Base-by-base conservation (phyloP, 2,113 vertebrate genomes). In the Cynoglossus semilaevis region DNA sequence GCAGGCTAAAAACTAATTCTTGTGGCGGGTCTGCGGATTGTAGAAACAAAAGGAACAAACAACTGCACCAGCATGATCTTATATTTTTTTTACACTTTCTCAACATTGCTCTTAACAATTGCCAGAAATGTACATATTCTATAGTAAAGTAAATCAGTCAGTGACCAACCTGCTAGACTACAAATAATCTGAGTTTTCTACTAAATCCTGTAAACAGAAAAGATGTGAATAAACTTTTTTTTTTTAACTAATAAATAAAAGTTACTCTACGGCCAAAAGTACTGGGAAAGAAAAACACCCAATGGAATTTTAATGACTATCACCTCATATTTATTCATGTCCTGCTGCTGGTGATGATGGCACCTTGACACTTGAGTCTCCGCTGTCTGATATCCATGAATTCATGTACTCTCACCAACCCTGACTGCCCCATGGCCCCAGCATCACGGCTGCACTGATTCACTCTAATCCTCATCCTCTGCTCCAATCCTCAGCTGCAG, bases 261-360 rank as follows among this genome's bases (percentile, higher is more conserved):
- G n/a, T n/a, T n/a, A n/a, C n/a, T n/a, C n/a, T n/a, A 37, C 5
- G 34, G 17, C 9, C 14, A 51, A 42, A 77, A 64, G 73, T 80
- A 82, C 73, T 65, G 76, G 51, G 47, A 60, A 79, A 58, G 77
- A 82, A 77, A n/a, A 81, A 81, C 75, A 40, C 59, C 15, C 42
- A 22, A 64, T 85, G 29, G 82, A 85, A 87, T 87, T 83, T 87
- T 87, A 74, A 83, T 87, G 80, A 80, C 50, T 49, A 37, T 59
- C 37, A 60, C 71, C 58, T 85, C 71, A 80, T 74, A 74, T 74
- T 80, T 78, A 84, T 79, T 79, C 76, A 67, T 63, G 64, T 50
- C 70, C 74, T 56, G 74, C 56, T 79, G 58, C 74, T 67, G 72
- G 42, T 72, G 74, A 77, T 80, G 79, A 82, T 79, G 70, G 75